phyloP scores from a whole-genome alignment of 2,888 invertebrate species.

The Tethea ocularis region DNA sequence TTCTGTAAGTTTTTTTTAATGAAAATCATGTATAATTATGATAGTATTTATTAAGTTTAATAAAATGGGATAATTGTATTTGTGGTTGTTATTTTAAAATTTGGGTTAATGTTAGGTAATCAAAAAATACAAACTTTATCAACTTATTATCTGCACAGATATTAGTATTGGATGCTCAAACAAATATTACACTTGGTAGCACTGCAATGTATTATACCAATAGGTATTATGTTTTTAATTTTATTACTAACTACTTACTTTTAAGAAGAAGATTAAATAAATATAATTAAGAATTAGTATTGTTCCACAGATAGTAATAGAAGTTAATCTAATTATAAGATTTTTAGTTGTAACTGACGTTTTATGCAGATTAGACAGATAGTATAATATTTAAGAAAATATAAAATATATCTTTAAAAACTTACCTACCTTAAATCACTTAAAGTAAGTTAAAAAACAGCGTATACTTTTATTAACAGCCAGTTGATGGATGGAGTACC shows the following conservation, averaged over 20 bases:
- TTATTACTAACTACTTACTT: too few species aligned
- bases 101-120: not conserved
- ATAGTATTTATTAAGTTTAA: not conserved
- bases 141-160: not conserved
- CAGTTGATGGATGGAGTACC: not conserved
- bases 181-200: not conserved
- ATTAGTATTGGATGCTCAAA: not conserved
- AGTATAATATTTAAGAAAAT: too few species aligned
- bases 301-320: too few species aligned
- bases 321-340: too few species aligned
- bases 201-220: constrained; percentile 23
- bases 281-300: too few species aligned
- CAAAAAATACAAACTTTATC: not conserved
- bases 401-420: too few species aligned
- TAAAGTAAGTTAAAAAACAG: not conserved
- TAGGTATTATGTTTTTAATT: not conserved
- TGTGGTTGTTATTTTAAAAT: not conserved
- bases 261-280: too few species aligned
- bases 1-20: not conserved
- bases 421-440: too few species aligned
- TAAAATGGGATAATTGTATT: not conserved
- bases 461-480: not conserved
- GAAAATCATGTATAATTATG: not conserved
- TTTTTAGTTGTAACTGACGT: too few species aligned
- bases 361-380: too few species aligned